Evolutionary conservation across 2,888 invertebrate species (phyloP).

Genomic region (Myopa testacea): DNA sequence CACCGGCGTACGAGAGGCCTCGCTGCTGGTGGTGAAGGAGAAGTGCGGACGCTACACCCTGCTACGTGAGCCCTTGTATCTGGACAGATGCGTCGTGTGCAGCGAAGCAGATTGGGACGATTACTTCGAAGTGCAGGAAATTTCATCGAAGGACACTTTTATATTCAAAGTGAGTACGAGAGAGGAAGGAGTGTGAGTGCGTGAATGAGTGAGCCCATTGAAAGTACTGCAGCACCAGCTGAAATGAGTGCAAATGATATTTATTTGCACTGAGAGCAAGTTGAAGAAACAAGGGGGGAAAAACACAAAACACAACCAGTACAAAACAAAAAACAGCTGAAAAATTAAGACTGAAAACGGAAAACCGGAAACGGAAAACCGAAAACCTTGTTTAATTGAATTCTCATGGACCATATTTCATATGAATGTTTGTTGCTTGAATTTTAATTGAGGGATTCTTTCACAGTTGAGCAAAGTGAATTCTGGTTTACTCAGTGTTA

Average conservation of each 20-base stretch:
- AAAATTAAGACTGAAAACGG: no score
- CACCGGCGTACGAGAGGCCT: slow-evolving; percentile 87
- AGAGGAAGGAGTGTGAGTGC: not conserved
- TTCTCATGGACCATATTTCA: not conserved
- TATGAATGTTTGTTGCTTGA: not conserved
- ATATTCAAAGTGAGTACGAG: slow-evolving; percentile 84
- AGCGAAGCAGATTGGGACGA: slow-evolving; percentile 92
- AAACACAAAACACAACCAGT: slow-evolving; percentile 11
- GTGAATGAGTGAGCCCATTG: not conserved
- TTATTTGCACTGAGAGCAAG: slow-evolving; percentile 25
- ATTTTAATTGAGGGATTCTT: not conserved
- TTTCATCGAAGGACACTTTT: slow-evolving; percentile 91
- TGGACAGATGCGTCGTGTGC: slow-evolving; percentile 89
- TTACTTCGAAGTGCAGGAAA: slow-evolving; percentile 95
- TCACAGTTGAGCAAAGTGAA: no score
- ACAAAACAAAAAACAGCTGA: no score
- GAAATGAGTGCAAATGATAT: slow-evolving; percentile 32
- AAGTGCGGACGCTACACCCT: slow-evolving; percentile 89
- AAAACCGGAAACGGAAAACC: no score
- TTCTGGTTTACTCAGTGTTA: no score
- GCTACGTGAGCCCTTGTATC: slow-evolving; percentile 88
- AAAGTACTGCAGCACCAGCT: slow-evolving; percentile 27
- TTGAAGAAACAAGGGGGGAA: slow-evolving; percentile 17
- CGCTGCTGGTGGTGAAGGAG: slow-evolving; percentile 87
- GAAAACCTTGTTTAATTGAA: slow-evolving; percentile 20